Conservation (phyloP, 2,888 invertebrate genomes). For the Megalurothrips usitatus region DNA sequence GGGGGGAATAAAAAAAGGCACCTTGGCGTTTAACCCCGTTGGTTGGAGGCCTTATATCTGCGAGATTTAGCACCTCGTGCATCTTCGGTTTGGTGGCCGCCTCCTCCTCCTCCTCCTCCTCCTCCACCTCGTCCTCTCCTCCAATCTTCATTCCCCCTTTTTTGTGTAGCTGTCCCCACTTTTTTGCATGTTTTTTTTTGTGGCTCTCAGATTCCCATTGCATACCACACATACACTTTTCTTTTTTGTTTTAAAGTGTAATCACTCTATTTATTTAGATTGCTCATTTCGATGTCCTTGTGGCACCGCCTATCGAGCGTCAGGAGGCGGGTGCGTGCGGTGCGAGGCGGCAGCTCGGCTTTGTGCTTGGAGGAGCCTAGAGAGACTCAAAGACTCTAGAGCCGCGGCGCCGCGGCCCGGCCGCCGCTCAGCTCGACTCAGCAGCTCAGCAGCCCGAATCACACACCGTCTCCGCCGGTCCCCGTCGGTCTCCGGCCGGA, state of each 20-base stretch:
- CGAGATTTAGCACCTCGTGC: constrained; percentile 5
- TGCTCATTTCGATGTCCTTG: neutral
- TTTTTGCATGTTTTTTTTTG: neutral
- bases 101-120: neutral
- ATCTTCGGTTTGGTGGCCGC: neutral
- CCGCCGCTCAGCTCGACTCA: no score
- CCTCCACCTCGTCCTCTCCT: neutral
- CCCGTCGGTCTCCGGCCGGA: no score
- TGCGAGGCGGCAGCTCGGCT: no score
- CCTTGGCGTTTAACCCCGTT: neutral
- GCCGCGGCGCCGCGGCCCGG: no score
- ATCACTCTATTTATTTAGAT: neutral
- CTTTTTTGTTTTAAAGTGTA: neutral
- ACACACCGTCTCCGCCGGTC: no score
- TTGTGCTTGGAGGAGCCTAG: no score
- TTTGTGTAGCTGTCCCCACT: neutral
- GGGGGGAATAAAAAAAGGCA: neutral
- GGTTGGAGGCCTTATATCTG: neutral
- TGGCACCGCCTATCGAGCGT: no score
- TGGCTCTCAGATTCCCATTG: neutral
- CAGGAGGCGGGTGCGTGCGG: no score
- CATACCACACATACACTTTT: no score
- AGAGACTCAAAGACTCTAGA: no score
- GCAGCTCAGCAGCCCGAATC: no score
- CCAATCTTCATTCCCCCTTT: neutral